Percentiles rank a stretch among this genome's conserved stretches.
phyloP scores from a whole-genome alignment of 2,888 invertebrate genomes.

The Pemphredon lugubris region DNA sequence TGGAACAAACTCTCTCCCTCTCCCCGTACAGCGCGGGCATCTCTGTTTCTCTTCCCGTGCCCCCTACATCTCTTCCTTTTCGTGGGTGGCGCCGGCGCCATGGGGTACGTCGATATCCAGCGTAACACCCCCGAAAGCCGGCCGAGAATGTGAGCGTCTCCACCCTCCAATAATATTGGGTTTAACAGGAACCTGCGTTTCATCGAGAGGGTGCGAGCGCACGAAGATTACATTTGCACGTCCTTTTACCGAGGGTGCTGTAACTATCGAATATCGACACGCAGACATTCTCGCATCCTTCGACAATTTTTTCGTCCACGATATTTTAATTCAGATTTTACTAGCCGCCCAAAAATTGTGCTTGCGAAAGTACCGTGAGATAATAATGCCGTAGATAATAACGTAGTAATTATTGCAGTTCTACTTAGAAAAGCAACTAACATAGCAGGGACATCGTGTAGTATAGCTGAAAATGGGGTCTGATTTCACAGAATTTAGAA shows the following conservation, averaged over 20 bases:
- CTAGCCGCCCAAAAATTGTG: too few relatives aligned
- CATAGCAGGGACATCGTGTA: too few relatives aligned
- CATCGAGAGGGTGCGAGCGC: background rate
- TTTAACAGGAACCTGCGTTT: constrained; percentile 39
- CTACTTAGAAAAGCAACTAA: too few relatives aligned
- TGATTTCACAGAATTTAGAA: too few relatives aligned
- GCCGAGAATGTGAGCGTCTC: constrained; percentile 40
- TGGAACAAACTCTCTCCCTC: constrained; percentile 56
- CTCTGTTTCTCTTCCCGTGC: constrained; percentile 44
- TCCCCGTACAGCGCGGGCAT: constrained; percentile 27
- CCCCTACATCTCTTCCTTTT: constrained; percentile 37
- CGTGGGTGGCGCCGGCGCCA: constrained; percentile 76
- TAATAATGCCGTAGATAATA: too few relatives aligned
- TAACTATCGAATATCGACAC: background rate
- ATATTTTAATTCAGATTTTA: background rate
- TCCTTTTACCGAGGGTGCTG: background rate
- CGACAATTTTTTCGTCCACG: background rate
- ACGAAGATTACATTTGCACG: constrained; percentile 25
- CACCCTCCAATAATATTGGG: constrained; percentile 55
- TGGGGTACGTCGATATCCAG: constrained; percentile 75
- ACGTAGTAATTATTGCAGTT: too few relatives aligned
- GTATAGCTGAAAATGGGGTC: too few relatives aligned
- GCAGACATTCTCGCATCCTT: background rate
- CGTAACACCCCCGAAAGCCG: constrained; percentile 52
- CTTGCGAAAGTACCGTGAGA: too few relatives aligned